Conservation (phyloP, 1,140 invertebrate species). For the Paralvinella palmiformis region DNA sequence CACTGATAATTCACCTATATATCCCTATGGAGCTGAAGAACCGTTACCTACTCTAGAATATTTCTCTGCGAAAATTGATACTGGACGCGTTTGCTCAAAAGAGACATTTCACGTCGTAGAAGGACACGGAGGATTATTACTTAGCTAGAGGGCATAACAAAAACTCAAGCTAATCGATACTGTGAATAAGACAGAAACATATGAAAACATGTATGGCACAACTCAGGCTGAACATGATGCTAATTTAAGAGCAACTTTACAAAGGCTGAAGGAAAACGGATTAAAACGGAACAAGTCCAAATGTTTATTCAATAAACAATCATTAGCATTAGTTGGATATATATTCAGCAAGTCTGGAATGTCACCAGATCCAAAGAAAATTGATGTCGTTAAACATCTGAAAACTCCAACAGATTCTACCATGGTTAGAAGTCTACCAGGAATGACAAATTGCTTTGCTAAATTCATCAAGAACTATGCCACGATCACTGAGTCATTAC, state of each 20-base stretch:
- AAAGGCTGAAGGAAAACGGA: conserved; percentile 18
- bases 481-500: background rate
- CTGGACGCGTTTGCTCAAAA: no score
- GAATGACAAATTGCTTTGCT: conserved; percentile 26
- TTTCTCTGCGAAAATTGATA: no score
- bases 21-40: no score
- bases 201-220: background rate
- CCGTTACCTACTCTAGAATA: no score
- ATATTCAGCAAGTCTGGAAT: conserved; percentile 44
- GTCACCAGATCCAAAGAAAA: conserved; percentile 40
- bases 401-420: conserved; percentile 18
- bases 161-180: no score
- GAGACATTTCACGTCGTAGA: no score
- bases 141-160: no score
- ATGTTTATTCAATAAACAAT: background rate
- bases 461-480: conserved; percentile 21
- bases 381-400: conserved; percentile 30
- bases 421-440: conserved; percentile 23
- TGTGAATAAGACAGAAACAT: no score
- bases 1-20: no score
- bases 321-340: conserved; percentile 20
- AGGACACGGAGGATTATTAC: no score
- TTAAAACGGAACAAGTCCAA: conserved; percentile 44
- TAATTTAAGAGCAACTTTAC: background rate
- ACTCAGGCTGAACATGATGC: conserved; percentile 1